Conservation (phyloP, 1,140 invertebrate genomes). For the Musca vetustissima region DNA sequence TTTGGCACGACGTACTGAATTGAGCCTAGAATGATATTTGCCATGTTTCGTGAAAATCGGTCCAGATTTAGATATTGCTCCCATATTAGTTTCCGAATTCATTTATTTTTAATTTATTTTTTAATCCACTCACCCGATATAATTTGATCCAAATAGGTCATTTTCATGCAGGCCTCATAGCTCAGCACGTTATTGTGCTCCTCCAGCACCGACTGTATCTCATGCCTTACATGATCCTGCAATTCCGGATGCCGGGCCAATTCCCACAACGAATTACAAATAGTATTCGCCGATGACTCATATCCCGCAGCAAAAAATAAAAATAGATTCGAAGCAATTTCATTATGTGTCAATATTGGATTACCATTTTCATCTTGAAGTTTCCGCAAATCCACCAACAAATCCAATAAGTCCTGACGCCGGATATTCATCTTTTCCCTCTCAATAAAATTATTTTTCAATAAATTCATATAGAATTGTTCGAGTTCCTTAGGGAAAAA, state of each 20-base stretch:
- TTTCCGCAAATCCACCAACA: conserved; percentile 58
- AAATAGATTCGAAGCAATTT: conserved; percentile 55
- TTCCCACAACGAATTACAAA: conserved; percentile 56
- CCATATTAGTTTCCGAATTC: no score
- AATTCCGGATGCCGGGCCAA: conserved; percentile 59
- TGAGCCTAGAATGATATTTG: no score
- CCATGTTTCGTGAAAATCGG: no score
- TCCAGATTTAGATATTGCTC: no score
- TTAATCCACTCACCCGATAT: conserved; percentile 37
- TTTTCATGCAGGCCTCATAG: conserved; percentile 47
- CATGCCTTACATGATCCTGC: conserved; percentile 55
- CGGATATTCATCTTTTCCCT: conserved; percentile 44
- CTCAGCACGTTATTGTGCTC: conserved; percentile 35
- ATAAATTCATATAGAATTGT: conserved; percentile 54
- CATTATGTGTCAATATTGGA: conserved; percentile 2
- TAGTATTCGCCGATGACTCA: conserved; percentile 62
- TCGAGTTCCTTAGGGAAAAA: conserved; percentile 57
- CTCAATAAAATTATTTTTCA: conserved; percentile 55
- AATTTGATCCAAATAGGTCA: conserved; percentile 51
- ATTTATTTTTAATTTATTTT: no score
- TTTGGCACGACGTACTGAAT: no score
- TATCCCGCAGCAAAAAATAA: conserved; percentile 62
- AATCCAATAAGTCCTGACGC: conserved; percentile 61
- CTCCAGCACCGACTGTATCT: conserved; percentile 58
- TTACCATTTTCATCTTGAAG: neutral